Base-by-base conservation (phyloP, 2,113 vertebrate species). In the Rhinoptilus africanus region DNA sequence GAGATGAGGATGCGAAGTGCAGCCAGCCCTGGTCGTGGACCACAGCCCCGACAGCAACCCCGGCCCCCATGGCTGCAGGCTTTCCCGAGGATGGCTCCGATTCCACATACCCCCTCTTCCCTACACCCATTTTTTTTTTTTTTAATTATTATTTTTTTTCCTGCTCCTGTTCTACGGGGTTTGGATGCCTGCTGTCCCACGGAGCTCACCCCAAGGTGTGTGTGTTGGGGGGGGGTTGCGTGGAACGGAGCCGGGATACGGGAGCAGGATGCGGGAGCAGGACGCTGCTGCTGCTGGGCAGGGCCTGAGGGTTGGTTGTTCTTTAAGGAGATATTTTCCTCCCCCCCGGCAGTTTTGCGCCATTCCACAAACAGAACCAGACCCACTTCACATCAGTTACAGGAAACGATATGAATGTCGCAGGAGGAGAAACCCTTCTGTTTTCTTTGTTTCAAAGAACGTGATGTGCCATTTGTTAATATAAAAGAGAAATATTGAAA, bases 401-500 rank as follows among this genome's bases (percentile, higher is more conserved):
- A 97, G 98, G 98, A 98, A 98, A 98, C 93, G 98, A 99, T 98
- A 99, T 99, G 99, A 99, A 99, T 99, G 99, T 99, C 98, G 68
- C 99, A 99, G 99, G 98, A 99, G 99, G 98, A 98, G 91, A 96
- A 96, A 95, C 97, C 98, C 99, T 98, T 98, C 99, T 99, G 99
- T 99, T 98, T 99, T 99, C 99, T 99, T 99, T 99, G 99, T 99
- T 99, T 99, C 99, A 99, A 99, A 99, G 99, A 99, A 99, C 98
- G 98, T 98, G 99, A 99, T 99, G 99, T 99, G 99, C 99, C 99
- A 99, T 99, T 99, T 99, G 99, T 99, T 99, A 99, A 99, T 99
- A 99, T 98, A 99, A 99, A 99, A 99, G 99, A 99, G 98, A 99
- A 99, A 98, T 99, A 99, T 98, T 99, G 98, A 99, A 99, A 99